Evolutionary conservation across 2,113 vertebrate species (phyloP).

Genomic region (Drymodes brunneopygia): DNA sequence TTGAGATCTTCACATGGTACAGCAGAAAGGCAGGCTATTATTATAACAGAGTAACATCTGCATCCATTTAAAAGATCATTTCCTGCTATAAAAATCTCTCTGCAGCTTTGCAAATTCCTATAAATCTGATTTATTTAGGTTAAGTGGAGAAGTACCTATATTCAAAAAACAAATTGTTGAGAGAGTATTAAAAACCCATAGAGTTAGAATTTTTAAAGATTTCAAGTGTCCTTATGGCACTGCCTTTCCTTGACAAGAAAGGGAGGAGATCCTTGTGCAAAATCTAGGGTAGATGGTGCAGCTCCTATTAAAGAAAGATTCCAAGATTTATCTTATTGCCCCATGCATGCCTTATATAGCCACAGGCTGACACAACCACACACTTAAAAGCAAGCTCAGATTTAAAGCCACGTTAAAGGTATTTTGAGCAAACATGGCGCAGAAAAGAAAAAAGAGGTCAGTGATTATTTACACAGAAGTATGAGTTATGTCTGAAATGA

Average conservation of each 20-base stretch:
- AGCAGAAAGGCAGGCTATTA: conserved; percentile 16
- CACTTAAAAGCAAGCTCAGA: background rate
- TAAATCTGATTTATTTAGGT: conserved; percentile 33
- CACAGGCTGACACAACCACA: background rate
- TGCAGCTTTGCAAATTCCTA: conserved; percentile 48
- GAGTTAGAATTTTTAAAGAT: background rate
- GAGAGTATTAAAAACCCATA: background rate
- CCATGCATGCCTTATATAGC: background rate
- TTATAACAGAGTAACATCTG: conserved; percentile 46
- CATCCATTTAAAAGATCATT: conserved; percentile 61
- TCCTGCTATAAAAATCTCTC: conserved; percentile 56
- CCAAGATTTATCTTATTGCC: background rate
- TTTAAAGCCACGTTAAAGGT: background rate
- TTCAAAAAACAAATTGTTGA: background rate
- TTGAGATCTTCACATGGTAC: background rate
- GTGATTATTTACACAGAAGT: conserved; percentile 42
- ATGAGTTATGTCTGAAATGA: conserved; percentile 64
- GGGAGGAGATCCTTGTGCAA: background rate
- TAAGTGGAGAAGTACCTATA: conserved; percentile 1
- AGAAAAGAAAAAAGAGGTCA: conserved; percentile 27
- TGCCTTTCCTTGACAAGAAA: background rate
- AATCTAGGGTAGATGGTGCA: background rate
- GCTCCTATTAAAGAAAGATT: background rate
- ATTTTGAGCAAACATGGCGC: background rate
- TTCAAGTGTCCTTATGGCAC: background rate